Evolutionary conservation across 2,113 vertebrate species (phyloP).

Genomic region (Mus pahari): DNA sequence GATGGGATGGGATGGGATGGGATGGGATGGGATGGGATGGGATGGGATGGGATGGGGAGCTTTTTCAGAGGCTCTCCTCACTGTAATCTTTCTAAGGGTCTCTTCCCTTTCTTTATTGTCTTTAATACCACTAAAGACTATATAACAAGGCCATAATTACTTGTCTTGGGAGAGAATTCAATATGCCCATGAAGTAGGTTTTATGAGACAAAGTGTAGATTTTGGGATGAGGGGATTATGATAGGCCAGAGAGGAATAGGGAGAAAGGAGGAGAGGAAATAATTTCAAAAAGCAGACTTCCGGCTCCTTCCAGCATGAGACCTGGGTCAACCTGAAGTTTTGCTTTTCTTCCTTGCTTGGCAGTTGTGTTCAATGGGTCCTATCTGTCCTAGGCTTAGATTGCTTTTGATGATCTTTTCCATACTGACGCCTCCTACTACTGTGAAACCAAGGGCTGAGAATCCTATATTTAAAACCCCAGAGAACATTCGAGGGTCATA

Average conservation of each 20-base stretch:
- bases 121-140: neutral
- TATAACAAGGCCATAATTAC: too few relatives aligned
- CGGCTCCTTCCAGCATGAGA: neutral
- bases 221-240: neutral
- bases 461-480: neutral
- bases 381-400: neutral
- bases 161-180: too few relatives aligned
- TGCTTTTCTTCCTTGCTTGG: neutral
- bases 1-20: too few relatives aligned
- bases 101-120: neutral
- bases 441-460: neutral
- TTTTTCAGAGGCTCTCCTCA: neutral
- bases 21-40: neutral
- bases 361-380: neutral
- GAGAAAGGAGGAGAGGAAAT: too few relatives aligned
- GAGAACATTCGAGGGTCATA: neutral
- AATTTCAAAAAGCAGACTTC: too few relatives aligned
- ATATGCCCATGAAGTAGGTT: neutral
- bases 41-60: neutral
- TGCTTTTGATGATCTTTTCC: neutral
- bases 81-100: too few relatives aligned
- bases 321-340: neutral
- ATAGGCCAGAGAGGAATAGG: neutral
- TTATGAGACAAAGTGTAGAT: too few relatives aligned
- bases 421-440: neutral